Base-by-base conservation (phyloP, 1,140 invertebrate genomes). In the Lasioglossum albipes region DNA sequence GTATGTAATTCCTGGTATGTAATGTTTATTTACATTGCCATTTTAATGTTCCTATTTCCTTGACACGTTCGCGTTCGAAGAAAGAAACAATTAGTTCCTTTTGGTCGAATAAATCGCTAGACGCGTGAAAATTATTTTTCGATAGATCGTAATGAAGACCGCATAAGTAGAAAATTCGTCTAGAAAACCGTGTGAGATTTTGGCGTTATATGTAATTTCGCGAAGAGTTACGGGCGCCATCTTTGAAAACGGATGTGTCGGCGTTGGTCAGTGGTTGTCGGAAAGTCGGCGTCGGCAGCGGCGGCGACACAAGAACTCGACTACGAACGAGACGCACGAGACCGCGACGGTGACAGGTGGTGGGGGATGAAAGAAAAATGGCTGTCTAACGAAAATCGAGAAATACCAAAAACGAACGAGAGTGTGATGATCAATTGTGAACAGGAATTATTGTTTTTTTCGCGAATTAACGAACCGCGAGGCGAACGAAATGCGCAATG, bases 401-500 rank as follows among this genome's bases (percentile, higher is more conserved):
- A 80, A 80, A 80, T 75, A 80, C 72, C 54, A 80, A 62, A 74
- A 27, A 69, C 72, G 73, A 80, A 75, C 79, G 79, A 68, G 71
- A 67, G 79, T 75, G 79, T n/a, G 57, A 80, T 42, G 54, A 75
- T 69, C 62, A 36, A 68, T 68, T 20, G 72, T 75, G 73, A 75
- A 27, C 45, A 62, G 65, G 42, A 52, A n/a, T 27, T 54, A 31
- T 41, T 20, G 52, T 80, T 75, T 79, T 68, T 62, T 61, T 59
- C 31, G 61, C 31, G 4, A 57, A 31, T 80, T 42, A 62, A 68
- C 36, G 13, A 49, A 9, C n/a, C 27, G 12, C 10, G 41, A 16
- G 42, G 61, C 61, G 64, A 82, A 1, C 61, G 57, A 68, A 74
- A 81, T 70, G 59, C 72, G 65, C 54, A 59, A 74, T 12, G 75